phyloP scores from a whole-genome alignment of 2,888 invertebrate genomes.

The Heteropelma amictum region DNA sequence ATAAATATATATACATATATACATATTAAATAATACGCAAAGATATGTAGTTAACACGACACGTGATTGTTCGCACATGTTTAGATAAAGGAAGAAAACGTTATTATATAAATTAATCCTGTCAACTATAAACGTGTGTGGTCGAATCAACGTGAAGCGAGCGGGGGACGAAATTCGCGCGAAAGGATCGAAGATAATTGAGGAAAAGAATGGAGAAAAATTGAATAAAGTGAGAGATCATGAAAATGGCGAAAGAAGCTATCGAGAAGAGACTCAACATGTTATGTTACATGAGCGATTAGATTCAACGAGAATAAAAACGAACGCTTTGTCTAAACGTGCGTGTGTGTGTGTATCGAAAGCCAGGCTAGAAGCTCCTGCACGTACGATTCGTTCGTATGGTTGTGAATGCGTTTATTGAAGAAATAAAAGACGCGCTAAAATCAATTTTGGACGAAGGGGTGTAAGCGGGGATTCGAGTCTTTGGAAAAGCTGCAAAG shows the following conservation, averaged over 20 bases:
- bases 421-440: neutral
- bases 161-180: slow-evolving; percentile 35
- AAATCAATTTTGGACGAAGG: too few relatives aligned
- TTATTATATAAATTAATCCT: slow-evolving; percentile 42
- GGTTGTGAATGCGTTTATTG: slow-evolving; percentile 62
- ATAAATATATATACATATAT: slow-evolving; percentile 49
- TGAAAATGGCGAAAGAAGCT: too few relatives aligned
- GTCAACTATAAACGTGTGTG: slow-evolving; percentile 41
- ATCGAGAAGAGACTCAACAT: neutral
- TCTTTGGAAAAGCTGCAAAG: too few relatives aligned
- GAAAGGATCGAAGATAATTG: neutral
- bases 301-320: neutral
- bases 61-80: slow-evolving; percentile 76
- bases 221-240: neutral
- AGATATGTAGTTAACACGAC: slow-evolving; percentile 73
- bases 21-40: slow-evolving; percentile 59
- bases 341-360: too few relatives aligned
- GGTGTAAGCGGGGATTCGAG: too few relatives aligned
- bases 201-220: neutral
- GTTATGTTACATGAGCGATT: neutral
- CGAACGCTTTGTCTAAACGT: too few relatives aligned
- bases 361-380: slow-evolving; percentile 57
- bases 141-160: slow-evolving; percentile 49
- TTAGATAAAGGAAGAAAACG: slow-evolving; percentile 68
- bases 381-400: slow-evolving; percentile 59